Evolutionary conservation across 37 sponge, comb jelly and placozoan species (phyloP).

Genomic region (Chondrilla cf. caribensis): DNA sequence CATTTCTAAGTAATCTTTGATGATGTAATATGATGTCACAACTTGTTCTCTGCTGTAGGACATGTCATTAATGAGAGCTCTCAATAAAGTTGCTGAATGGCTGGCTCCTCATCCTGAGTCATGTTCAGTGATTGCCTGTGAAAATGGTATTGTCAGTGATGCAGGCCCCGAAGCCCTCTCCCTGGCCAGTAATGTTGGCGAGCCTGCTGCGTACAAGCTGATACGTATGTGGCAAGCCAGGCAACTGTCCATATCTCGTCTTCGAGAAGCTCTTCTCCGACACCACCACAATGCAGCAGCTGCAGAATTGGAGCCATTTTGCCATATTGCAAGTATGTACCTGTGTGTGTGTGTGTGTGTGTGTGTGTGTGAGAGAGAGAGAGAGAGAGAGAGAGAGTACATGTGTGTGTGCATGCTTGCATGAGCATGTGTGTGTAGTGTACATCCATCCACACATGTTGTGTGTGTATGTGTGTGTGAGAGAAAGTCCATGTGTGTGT

Average conservation of each 20-base stretch:
- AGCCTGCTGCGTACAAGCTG: slow-evolving; percentile 4
- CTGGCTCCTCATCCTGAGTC: background rate
- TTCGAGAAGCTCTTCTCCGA: background rate
- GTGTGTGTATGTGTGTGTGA: too few relatives aligned
- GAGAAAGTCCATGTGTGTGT: too few relatives aligned
- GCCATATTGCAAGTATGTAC: background rate
- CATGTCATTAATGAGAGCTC: background rate
- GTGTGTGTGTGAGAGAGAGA: too few relatives aligned
- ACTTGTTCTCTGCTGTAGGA: background rate
- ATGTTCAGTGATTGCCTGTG: slow-evolving; percentile 6
- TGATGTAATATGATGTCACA: too few relatives aligned
- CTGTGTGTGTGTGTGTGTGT: too few relatives aligned
- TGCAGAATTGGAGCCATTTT: background rate
- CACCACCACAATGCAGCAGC: slow-evolving; percentile 26
- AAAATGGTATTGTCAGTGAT: background rate
- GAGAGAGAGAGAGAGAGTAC: background rate
- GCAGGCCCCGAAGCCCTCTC: background rate
- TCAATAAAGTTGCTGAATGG: slow-evolving; percentile 22
- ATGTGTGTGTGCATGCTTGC: background rate
- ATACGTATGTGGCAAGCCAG: background rate
- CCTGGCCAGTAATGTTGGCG: slow-evolving; percentile 1
- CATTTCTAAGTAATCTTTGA: too few relatives aligned
- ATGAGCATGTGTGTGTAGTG: background rate
- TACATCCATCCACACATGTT: too few relatives aligned
- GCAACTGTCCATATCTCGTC: slow-evolving; percentile 1